These are phyloP conservation scores for Siniperca scherzeri DNA, from an alignment of 2,797 vertebrate species.

Conservation along the genomic window DNA sequence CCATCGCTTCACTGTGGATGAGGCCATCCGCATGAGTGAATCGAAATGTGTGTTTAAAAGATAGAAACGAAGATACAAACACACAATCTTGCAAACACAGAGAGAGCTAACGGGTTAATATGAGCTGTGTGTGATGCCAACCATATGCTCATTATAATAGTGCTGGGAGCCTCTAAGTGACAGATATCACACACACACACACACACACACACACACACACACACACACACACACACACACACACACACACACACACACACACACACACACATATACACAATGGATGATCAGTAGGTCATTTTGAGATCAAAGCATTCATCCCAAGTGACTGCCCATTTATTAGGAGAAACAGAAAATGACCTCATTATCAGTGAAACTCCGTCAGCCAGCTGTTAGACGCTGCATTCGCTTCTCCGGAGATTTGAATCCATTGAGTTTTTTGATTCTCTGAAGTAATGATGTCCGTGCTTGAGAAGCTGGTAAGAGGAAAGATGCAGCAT, in stretches of 20 bases:
- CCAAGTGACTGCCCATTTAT: constrained; percentile 67
- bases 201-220: constrained; percentile 45
- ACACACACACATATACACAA: constrained; percentile 56
- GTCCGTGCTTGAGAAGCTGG: neutral
- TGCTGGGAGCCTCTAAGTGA: constrained; percentile 80
- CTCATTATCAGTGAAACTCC: constrained; percentile 48
- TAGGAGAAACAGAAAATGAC: constrained; percentile 52
- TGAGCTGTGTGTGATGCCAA: constrained; percentile 80
- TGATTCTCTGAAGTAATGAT: constrained; percentile 26
- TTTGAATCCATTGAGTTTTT: neutral
- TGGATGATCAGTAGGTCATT: constrained; percentile 68
- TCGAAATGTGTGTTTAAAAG: constrained; percentile 33
- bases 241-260: constrained; percentile 38
- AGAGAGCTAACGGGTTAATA: constrained; percentile 78
- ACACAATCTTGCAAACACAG: constrained; percentile 51
- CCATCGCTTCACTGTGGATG: constrained; percentile 43
- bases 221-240: constrained; percentile 44
- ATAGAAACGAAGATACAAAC: constrained; percentile 40
- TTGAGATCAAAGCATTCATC: constrained; percentile 71
- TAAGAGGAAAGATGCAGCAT: neutral
- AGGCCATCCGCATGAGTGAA: constrained; percentile 21
- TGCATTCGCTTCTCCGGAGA: constrained; percentile 12
- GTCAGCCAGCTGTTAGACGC: constrained; percentile 24
- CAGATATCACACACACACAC: constrained; percentile 71
- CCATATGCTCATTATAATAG: constrained; percentile 83